Evolutionary conservation across 2,888 invertebrate genomes (phyloP), one percentile per base, ranked within the genome.

Genomic region (Eupithecia centaureata): DNA sequence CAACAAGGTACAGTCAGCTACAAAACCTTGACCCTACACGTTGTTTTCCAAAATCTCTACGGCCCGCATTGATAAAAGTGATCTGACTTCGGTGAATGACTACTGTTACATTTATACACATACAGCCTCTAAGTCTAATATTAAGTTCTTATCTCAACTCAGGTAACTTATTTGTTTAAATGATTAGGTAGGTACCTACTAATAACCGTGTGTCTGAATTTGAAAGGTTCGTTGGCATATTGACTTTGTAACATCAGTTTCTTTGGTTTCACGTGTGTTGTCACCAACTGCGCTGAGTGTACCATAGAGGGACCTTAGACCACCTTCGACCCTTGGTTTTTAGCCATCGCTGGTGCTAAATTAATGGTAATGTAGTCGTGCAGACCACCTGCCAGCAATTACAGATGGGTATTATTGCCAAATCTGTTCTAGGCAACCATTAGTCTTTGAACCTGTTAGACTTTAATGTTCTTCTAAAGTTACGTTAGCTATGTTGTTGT

Each of bases 291-390:
- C 7, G 0, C 27, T 7, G 52, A 56, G 10, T 56, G 56, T 56
- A 56, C 56, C 51, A 12, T 27, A 13, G 15, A 5, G 15, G 52
- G 5, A 30, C n/a, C 62, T 58, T 28, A 13, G 58, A 62, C 58
- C 58, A 56, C 27, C 67, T 58, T 30, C n/a, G 62, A 67, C 67
- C 67, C 67, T 59, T 38, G 5, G 35, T 62, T 62, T 51, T 67
- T 62, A 62, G 51, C 51, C 62, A 51, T 30, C 5, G 30, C 58
- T 67, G 35, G 35, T 51, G 51, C 27, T 33, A 25, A 30, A 60
- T 47, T 18, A 51, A 47, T 61, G 52, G 33, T 61, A 28, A 60
- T 28, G n/a, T 38, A 32, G 33, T 32, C 25, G 18, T 22, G 33
- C 51, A 8, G 62, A 54, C 62, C 54, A 54, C 35, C 62, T 62